phyloP scores from a whole-genome alignment of 2,888 invertebrate species.

The Eupithecia insigniata region DNA sequence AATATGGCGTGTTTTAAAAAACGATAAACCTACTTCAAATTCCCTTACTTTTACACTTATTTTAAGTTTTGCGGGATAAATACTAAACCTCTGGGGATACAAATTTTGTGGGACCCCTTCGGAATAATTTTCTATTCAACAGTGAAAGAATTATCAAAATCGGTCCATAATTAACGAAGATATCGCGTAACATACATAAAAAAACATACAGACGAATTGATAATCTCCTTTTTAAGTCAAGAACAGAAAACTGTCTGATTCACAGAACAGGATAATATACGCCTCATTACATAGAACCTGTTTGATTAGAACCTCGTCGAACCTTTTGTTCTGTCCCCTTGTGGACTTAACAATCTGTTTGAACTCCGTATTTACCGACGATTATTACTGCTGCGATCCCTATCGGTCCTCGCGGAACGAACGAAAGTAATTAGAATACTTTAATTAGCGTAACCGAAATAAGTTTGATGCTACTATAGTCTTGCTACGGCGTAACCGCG shows the following conservation, averaged over 20 bases:
- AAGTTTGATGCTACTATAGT: neutral
- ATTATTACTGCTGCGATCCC: slow-evolving; percentile 3
- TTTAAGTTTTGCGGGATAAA: too few species aligned
- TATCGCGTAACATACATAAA: too few species aligned
- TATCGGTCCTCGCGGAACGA: neutral
- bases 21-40: too few species aligned
- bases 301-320: slow-evolving; percentile 32
- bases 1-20: too few species aligned
- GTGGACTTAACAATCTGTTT: slow-evolving; percentile 20
- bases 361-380: slow-evolving; percentile 9
- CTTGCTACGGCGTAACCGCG: neutral
- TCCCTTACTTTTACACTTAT: too few species aligned
- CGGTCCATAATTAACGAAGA: too few species aligned
- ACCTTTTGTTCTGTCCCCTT: slow-evolving; percentile 28
- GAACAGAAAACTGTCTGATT: slow-evolving; percentile 7
- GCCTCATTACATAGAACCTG: slow-evolving; percentile 24
- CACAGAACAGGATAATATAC: neutral
- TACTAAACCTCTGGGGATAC: too few species aligned
- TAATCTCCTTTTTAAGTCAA: too few species aligned
- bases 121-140: too few species aligned
- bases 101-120: too few species aligned
- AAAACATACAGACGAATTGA: too few species aligned
- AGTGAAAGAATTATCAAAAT: too few species aligned
- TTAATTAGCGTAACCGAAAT: neutral
- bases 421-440: neutral